Evolutionary conservation across 2,113 vertebrate genomes (phyloP), one percentile per base, ranked within the genome.

Genomic region (Erythrocercus mccallii): DNA sequence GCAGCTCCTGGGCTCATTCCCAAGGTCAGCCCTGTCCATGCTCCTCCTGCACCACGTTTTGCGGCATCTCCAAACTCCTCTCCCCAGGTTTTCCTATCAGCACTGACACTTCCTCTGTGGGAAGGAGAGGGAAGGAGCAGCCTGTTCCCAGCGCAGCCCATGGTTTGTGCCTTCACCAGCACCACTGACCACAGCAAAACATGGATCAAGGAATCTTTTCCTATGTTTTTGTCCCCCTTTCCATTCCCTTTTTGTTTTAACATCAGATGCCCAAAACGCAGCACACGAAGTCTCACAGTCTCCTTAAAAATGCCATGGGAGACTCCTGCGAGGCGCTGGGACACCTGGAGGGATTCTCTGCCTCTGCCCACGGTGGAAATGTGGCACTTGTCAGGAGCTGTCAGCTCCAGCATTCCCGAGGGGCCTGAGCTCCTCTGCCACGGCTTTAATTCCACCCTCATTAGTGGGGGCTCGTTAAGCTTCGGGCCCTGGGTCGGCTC

Each of bases 171-270:
- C 70, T 92, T 93, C 79, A 44, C 78, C 91, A 88, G 86, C 89
- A 31, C 33, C 21, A 2, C 44, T 23, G 57, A 47, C 40, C 1
- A 0, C 82, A 48, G 78, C 1, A 2, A 23, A 68, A 18, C 2
- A 30, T 0, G 0, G 20, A 31, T 42, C n/a, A 5, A 21, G 23
- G 27, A 6, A 2, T 16, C 60, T 50, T 35, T 10, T 24, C 51
- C 54, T 38, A 4, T 19, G 9, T 3, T 38, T 23, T 23, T 23
- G 7, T 38, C 15, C 7, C 22, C 25, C 22, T 61, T 65, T 25
- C n/a, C 40, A 4, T 47, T 80, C 19, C 11, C 15, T 54, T 68
- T 27, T 14, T 44, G 15, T 37, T 81, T 48, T 25, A 48, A 48
- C 42, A 7, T 45, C 71, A 10, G 37, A 28, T 37, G 68, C 81